phyloP scores from a whole-genome alignment of 1,140 invertebrate species.

The Gryllus bimaculatus region DNA sequence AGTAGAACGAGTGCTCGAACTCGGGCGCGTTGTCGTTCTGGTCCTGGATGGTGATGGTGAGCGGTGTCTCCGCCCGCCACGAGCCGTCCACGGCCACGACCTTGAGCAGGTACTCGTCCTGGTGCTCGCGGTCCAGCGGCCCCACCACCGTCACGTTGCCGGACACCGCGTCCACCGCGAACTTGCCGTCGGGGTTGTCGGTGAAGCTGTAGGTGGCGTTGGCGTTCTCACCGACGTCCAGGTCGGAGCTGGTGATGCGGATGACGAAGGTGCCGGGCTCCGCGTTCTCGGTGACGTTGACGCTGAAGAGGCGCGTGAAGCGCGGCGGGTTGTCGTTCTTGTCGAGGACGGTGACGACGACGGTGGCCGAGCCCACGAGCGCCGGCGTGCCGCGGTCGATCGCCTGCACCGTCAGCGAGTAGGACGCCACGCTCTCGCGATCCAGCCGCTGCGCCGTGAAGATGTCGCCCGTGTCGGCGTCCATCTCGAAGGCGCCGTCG shows the following conservation, averaged over 20 bases:
- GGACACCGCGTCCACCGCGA: conserved; percentile 74
- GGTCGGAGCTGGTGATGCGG: conserved; percentile 80
- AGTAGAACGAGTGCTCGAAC: conserved; percentile 79
- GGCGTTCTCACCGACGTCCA: conserved; percentile 77
- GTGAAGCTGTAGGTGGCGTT: conserved; percentile 82
- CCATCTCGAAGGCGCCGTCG: conserved; percentile 69
- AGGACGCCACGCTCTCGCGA: conserved; percentile 73
- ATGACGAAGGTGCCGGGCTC: conserved; percentile 88
- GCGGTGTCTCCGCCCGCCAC: conserved; percentile 76
- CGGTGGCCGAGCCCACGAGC: conserved; percentile 72
- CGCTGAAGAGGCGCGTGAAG: conserved; percentile 85
- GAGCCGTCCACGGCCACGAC: conserved; percentile 79
- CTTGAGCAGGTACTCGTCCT: conserved; percentile 84
- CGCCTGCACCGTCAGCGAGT: conserved; percentile 77
- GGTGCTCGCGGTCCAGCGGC: conserved; percentile 73
- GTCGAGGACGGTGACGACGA: conserved; percentile 74
- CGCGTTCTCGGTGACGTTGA: conserved; percentile 92
- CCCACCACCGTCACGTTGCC: conserved; percentile 88
- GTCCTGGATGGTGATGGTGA: conserved; percentile 89
- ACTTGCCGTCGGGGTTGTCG: conserved; percentile 80
- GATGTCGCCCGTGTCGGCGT: conserved; percentile 72
- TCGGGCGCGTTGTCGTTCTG: conserved; percentile 90
- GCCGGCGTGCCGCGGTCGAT: conserved; percentile 75
- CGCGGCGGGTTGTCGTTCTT: conserved; percentile 92
- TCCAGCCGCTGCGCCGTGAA: conserved; percentile 75